These are phyloP conservation scores for Tragelaphus strepsiceros DNA, from an alignment of 2,113 vertebrate genomes.

Conservation along the genomic window DNA sequence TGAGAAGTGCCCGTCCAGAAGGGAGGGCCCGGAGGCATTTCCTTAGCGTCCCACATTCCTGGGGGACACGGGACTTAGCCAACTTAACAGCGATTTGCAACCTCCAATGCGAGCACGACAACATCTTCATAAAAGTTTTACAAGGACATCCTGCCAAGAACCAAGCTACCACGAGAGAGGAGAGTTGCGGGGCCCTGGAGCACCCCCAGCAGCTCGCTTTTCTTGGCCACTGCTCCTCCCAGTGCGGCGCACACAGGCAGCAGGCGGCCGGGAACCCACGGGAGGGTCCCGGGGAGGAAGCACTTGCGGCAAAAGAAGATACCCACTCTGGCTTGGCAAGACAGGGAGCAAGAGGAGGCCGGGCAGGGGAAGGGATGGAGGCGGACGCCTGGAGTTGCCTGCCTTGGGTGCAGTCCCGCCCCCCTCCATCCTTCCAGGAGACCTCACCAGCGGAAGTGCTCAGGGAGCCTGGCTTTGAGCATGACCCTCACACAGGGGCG, in stretches of 20 bases:
- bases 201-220: conserved; percentile 63
- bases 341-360: conserved; percentile 44
- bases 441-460: background rate
- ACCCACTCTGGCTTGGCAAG: conserved; percentile 49
- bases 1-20: background rate
- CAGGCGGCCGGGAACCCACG: conserved; percentile 51
- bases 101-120: conserved; percentile 30
- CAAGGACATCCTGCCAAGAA: conserved; percentile 68
- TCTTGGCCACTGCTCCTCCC: conserved; percentile 69
- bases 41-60: conserved; percentile 36
- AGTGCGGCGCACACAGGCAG: background rate
- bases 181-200: conserved; percentile 51
- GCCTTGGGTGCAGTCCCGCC: background rate
- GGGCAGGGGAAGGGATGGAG: background rate
- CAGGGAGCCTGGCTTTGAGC: background rate
- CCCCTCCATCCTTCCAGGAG: background rate
- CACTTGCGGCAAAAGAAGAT: conserved; percentile 51
- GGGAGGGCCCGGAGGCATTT: conserved; percentile 53
- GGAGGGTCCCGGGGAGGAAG: conserved; percentile 63
- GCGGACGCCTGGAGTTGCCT: background rate
- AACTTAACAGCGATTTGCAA: conserved; percentile 25
- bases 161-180: conserved; percentile 47
- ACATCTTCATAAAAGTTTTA: conserved; percentile 71
- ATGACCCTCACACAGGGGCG: background rate
- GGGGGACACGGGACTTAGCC: conserved; percentile 1